Evolutionary conservation across 2,888 invertebrate genomes (phyloP), one percentile per base, ranked within the genome.

Genomic region (Aleiodes leptofemur): DNA sequence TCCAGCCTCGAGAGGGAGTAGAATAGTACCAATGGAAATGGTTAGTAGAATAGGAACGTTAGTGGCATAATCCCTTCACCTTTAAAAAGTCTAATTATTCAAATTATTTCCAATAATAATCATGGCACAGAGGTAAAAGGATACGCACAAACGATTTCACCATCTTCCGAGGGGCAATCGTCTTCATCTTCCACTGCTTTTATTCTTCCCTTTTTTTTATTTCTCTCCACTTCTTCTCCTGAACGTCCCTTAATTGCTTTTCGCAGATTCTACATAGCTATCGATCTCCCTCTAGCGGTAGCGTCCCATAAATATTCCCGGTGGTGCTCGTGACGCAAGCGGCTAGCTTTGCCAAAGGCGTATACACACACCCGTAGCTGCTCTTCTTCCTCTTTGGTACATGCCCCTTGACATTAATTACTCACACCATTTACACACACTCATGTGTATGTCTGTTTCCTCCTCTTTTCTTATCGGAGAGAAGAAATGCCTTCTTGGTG

Each of bases 241-340:
- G 53, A 74, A 14, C 72, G 61, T 43, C 72, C 72, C 74, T 74
- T 79, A 79, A 79, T 79, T 79, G 79, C 79, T 77, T 79, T 77
- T 77, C 77, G 76, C 76, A 76, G 76, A 79, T 74, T 79, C 70
- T 70, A 55, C 76, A 73, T 68, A 56, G 71, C 77, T 74, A 79
- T 79, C 77, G 77, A 79, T 77, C 77, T 79, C 79, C 72, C 72
- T 43, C 73, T 69, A 73, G 71, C 73, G 76, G 29, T 64, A 64
- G 66, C 56, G 55, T 72, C 72, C 74, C 77, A 79, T 79, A 76
- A 77, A 79, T 79, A 79, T 79, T 77, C 74, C 61, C 6, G 50
- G 31, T 57, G 59, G 43, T 8, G 16, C 61, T 34, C 69, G 57
- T 61, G 66, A 74, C 72, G 75, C 69, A 68, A 38, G 64, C 64